Base-by-base conservation (phyloP, 2,797 vertebrate genomes). In the Myotis daubentonii region DNA sequence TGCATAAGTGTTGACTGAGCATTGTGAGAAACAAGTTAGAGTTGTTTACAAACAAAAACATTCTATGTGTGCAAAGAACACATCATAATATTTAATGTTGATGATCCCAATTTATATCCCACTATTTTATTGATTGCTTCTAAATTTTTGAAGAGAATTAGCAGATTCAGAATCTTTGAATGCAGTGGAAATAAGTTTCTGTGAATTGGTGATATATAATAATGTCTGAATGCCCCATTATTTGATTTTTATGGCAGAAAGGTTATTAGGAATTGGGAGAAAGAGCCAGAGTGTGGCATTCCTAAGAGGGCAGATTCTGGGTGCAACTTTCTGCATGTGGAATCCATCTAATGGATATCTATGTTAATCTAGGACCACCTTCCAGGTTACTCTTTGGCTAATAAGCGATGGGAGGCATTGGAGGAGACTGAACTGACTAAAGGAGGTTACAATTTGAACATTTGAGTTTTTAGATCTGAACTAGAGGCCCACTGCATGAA, bases 71-170 rank as follows among this genome's bases (percentile, higher is more conserved):
- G 28, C 7, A 86, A 7, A 85, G 55, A 55, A 89, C 75, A n/a
- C 47, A 95, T 95, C n/a, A 87, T 87, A 91, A 70, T 23, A 90
- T 51, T 96, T 96, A 92, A 79, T 91, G 68, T 83, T 83, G 30
- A 85, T 44, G 30, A 71, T 62, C 19, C 8, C 20, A 96, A 91
- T 89, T 71, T 82, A 92, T 62, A 94, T 66, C 5, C 23, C 13
- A 55, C 78, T 94, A 89, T 66, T 53, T 95, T 93, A 94, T 9
- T 86, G 55, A 16, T 94, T 86, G 68, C 83, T 71, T 87, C 71
- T 94, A 55, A 65, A 44, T 80, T 96, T 79, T 79, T 84, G 90
- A 92, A 62, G 71, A 92, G 74, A 49, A 20, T 17, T 25, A 47
- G 66, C 86, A 89, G 66, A 94, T 68, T 95, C 87, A 80, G 4